phyloP scores from a whole-genome alignment of 1,140 invertebrate genomes.

The Condylostylus longicornis region DNA sequence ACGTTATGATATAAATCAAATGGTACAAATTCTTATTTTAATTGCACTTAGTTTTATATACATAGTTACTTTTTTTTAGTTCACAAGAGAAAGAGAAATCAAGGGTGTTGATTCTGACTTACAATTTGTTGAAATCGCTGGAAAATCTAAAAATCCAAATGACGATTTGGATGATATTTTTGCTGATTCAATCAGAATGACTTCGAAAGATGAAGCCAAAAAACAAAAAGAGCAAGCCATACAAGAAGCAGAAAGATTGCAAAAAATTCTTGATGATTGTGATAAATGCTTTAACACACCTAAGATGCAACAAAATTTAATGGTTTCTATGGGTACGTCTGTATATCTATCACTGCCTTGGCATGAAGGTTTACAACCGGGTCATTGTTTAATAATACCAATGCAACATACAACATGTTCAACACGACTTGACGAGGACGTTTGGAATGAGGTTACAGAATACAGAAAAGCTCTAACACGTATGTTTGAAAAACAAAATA shows the following conservation, averaged over 20 bases:
- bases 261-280: constrained; percentile 64
- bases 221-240: constrained; percentile 54
- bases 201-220: constrained; percentile 43
- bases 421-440: constrained; percentile 80
- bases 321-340: constrained; percentile 64
- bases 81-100: constrained; percentile 74
- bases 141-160: constrained; percentile 48
- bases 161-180: constrained; percentile 81
- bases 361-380: constrained; percentile 61
- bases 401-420: constrained; percentile 61
- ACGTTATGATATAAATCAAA: constrained; percentile 66
- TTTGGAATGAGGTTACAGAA: constrained; percentile 72
- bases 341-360: constrained; percentile 70
- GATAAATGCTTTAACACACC: constrained; percentile 65
- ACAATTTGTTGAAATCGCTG: constrained; percentile 60
- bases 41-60: background rate
- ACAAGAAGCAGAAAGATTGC: constrained; percentile 48
- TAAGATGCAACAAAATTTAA: constrained; percentile 71
- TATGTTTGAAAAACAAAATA: constrained; percentile 56
- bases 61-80: constrained; percentile 40
- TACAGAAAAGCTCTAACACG: constrained; percentile 58
- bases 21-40: constrained; percentile 42
- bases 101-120: constrained; percentile 67
- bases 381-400: constrained; percentile 81
- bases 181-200: constrained; percentile 42